These are phyloP conservation scores for Temnothorax curvispinosus DNA, from an alignment of 1,140 invertebrate genomes.

Conservation along the genomic window DNA sequence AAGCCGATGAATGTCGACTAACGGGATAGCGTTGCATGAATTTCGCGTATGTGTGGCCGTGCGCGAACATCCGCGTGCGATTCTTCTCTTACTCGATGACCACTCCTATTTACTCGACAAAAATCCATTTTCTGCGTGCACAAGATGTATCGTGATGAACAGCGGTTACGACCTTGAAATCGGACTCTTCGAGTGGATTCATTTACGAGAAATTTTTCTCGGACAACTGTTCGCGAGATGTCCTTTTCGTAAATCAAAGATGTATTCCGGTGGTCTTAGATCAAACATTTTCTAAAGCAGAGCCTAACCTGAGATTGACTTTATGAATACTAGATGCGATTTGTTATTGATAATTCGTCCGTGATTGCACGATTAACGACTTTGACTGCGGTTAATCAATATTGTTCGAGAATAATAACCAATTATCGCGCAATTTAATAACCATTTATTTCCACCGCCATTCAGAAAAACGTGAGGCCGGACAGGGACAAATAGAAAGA, in stretches of 20 bases:
- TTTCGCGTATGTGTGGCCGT: constrained; percentile 69
- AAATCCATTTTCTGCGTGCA: constrained; percentile 13
- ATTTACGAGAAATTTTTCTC: not conserved
- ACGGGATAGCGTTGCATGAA: constrained; percentile 80
- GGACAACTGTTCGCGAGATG: not conserved
- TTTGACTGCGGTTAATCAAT: not conserved
- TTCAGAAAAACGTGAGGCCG: not conserved
- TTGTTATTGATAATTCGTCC: not conserved
- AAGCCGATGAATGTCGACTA: constrained; percentile 82
- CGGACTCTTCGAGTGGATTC: too few relatives aligned
- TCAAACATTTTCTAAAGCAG: not conserved
- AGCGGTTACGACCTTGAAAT: not conserved
- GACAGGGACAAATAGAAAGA: not conserved
- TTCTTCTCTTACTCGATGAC: not conserved
- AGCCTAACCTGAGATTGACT: not conserved
- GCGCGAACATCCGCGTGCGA: constrained; percentile 32
- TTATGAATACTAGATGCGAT: not conserved
- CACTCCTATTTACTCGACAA: constrained; percentile 30
- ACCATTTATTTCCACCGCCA: not conserved
- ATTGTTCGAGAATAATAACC: not conserved
- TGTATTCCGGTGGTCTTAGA: not conserved
- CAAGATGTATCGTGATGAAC: not conserved
- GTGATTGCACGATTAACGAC: not conserved
- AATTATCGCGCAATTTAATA: not conserved
- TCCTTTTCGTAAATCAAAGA: not conserved